Evolutionary conservation across 2,888 invertebrate species (phyloP).

Genomic region (Noctuana brunneofusca): DNA sequence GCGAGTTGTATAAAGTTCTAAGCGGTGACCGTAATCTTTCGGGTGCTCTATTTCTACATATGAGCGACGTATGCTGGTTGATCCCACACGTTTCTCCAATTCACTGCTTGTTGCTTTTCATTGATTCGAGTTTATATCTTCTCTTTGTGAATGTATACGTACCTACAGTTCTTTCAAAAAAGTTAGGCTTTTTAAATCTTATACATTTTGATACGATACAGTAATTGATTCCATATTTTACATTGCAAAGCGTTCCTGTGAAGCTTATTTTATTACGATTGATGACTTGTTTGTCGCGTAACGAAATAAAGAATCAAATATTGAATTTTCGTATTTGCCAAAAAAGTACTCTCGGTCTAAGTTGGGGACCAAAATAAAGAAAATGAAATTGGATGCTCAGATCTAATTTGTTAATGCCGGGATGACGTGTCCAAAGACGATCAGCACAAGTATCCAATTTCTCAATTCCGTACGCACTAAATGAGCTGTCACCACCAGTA

Average conservation of each 20-base stretch:
- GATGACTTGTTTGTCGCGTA: too few relatives aligned
- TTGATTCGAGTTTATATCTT: background rate
- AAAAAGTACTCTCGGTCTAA: too few relatives aligned
- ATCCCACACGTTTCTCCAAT: constrained; percentile 68
- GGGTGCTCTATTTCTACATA: constrained; percentile 58
- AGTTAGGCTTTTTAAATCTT: background rate
- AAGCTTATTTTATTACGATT: too few relatives aligned
- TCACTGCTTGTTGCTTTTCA: constrained; percentile 53
- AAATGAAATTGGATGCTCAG: constrained; percentile 13
- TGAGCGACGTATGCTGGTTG: constrained; percentile 64
- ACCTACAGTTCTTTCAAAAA: background rate
- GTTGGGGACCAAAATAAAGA: background rate
- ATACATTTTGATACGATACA: background rate
- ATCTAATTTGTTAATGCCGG: constrained; percentile 34
- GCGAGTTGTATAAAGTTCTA: constrained; percentile 66
- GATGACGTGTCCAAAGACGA: constrained; percentile 40
- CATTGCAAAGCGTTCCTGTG: too few relatives aligned
- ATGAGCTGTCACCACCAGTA: constrained; percentile 55
- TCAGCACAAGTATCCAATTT: constrained; percentile 53
- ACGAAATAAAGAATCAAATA: too few relatives aligned
- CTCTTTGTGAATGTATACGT: background rate
- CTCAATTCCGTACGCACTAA: constrained; percentile 55
- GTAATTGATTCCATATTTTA: background rate
- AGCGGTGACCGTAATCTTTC: constrained; percentile 68
- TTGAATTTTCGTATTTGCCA: too few relatives aligned